Evolutionary conservation across 2,797 vertebrate genomes (phyloP), one percentile per base, ranked within the genome.

Genomic region (Miichthys miiuy): DNA sequence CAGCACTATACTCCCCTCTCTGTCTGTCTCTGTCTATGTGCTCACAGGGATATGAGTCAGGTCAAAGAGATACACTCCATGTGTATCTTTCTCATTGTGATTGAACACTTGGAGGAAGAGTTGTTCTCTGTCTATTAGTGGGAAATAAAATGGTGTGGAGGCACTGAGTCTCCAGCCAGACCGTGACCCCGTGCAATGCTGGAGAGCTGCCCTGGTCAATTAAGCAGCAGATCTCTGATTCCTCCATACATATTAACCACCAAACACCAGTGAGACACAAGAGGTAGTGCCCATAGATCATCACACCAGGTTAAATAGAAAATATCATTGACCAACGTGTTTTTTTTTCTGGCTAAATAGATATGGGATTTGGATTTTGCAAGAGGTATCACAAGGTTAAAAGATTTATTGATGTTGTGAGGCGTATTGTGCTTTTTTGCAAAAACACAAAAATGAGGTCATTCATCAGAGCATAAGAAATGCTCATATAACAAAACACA

Each of bases 401-500:
- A 86, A 79, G 83, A 90, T 91, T 82, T 89, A 91, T 79, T 90
- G 87, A 93, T 5, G 21, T 86, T 76, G 30, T 18, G 50, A n/a
- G 56, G 58, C 1, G 3, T 68, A 67, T 68, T 86, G 52, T 82
- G 78, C 65, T 48, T 82, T 85, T 82, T 75, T 81, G 75, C 60
- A 83, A 84, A 88, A 85, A 81, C 38, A 77, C 41, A 76, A 79
- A 72, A 83, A 77, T 44, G 20, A 73, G 64, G 17, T 44, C 52
- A 87, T 86, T 82, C 76, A 88, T 87, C 68, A 90, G 84, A 86
- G 44, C 50, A 77, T 61, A 42, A 65, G 52, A 81, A 80, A 80
- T 50, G 74, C 62, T 83, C 23, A 74, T 62, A 52, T 67, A 64
- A 79, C 67, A 64, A 84, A 89, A 84, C 54, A 77, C 18, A 16